Conservation (phyloP, 2,113 vertebrate species). For the Pyxicephalus adspersus region DNA sequence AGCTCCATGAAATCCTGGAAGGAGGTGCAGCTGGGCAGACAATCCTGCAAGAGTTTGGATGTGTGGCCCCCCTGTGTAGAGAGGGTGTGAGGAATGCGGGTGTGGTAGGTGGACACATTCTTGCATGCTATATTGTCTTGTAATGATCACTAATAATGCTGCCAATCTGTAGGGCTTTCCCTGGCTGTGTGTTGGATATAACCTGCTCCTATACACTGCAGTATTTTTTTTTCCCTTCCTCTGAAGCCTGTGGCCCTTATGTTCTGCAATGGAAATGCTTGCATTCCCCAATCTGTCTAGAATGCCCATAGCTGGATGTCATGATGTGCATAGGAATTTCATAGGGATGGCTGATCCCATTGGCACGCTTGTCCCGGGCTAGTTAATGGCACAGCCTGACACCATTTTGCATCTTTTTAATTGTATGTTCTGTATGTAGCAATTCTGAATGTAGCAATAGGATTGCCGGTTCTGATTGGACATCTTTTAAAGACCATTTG, state of each 20-base stretch:
- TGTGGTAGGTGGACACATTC: neutral
- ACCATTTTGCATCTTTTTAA: neutral
- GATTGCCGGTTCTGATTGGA: neutral
- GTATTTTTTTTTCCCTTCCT: slow-evolving; percentile 57
- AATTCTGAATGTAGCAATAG: too few species aligned
- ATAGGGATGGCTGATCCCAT: slow-evolving; percentile 58
- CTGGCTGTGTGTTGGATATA: rapidly evolving
- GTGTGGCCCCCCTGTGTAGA: slow-evolving; percentile 3
- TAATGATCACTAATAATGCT: neutral
- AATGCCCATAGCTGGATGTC: neutral
- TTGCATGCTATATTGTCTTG: neutral
- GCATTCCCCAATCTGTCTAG: neutral
- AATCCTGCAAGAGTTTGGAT: slow-evolving; percentile 24
- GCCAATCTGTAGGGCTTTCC: rapidly evolving
- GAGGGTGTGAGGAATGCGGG: slow-evolving; percentile 4
- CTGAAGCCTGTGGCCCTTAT: slow-evolving; percentile 61
- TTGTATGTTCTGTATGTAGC: too few species aligned
- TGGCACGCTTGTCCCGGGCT: slow-evolving; percentile 14
- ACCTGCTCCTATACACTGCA: slow-evolving; percentile 70
- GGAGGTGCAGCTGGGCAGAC: slow-evolving; percentile 1
- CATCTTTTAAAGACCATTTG: neutral
- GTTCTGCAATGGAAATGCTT: slow-evolving; percentile 52
- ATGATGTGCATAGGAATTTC: neutral
- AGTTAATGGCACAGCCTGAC: slow-evolving; percentile 3
- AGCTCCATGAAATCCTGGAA: slow-evolving; percentile 20